Base-by-base conservation (phyloP, 2,113 vertebrate genomes). In the Marmota flaviventris region DNA sequence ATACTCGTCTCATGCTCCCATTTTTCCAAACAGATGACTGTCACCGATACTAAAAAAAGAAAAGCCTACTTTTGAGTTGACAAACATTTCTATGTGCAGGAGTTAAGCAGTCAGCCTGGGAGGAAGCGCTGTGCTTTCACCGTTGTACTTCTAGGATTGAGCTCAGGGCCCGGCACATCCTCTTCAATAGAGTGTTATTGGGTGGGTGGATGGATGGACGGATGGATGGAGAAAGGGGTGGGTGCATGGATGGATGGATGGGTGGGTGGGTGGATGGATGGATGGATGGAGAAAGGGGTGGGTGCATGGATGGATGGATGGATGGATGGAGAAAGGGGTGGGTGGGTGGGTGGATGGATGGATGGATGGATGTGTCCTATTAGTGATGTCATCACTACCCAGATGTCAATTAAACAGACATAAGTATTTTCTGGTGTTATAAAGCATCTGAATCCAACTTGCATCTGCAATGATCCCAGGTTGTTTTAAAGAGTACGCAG, bases 21-120 rank as follows among this genome's bases (percentile, higher is more conserved):
- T 83, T 94, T 95, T 86, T 95, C 87, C 63, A 78, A 90, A 70
- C 12, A 67, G 42, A 85, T 88, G 69, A 88, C 37, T 25, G 27
- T 29, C 42, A 79, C 77, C 79, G 76, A 81, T 86, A 87, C 13
- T 75, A 56, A 63, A 89, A 51, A n/a, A 48, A 29, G 76, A 56
- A 45, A 13, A 6, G 25, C 58, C 39, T 53, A 8, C 58, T 45
- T 90, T 56, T 9, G 8, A 67, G 24, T 69, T 24, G 76, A 39
- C 89, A 94, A 89, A 89, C 53, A 77, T 82, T 89, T 83, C n/a
- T 22, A 29, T 51, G 14, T 76, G 51, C 85, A 94, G 24, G 45
- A 93, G 39, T 51, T 67, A 91, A 93, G 45, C 67, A 76, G 58
- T 69, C 78, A 5, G 45, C 25, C 88, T 92, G 2, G 79, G 53